Percentiles rank a stretch among this genome's conserved stretches.
Evolutionary conservation across 2,797 vertebrate species (phyloP).

Genomic region (Phrynocephalus vlangalii): DNA sequence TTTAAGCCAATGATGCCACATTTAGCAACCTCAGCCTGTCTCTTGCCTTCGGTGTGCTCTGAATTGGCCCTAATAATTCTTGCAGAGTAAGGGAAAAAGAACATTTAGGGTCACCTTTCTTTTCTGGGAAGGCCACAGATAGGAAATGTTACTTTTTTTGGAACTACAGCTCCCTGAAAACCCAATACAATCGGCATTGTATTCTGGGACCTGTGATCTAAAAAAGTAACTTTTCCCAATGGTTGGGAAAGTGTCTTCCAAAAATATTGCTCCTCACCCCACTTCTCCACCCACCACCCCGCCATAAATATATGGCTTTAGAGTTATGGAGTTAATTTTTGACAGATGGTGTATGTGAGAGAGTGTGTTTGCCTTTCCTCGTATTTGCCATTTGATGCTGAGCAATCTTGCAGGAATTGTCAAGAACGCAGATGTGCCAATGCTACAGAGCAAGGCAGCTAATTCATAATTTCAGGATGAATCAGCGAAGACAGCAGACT

Average conservation of each 20-base stretch:
- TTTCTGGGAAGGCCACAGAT: neutral
- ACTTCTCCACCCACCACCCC: neutral
- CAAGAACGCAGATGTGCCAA: neutral
- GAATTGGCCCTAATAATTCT: neutral
- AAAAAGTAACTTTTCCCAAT: too few relatives aligned
- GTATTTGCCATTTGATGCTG: too few relatives aligned
- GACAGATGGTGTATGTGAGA: neutral
- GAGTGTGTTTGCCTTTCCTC: neutral
- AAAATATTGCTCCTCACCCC: too few relatives aligned
- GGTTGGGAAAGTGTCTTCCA: neutral
- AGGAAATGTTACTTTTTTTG: too few relatives aligned
- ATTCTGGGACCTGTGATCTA: too few relatives aligned
- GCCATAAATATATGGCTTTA: neutral
- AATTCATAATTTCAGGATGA: neutral
- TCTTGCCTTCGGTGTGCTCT: neutral
- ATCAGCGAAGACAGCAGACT: neutral
- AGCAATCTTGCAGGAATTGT: neutral
- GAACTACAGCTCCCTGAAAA: too few relatives aligned
- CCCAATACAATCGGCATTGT: too few relatives aligned
- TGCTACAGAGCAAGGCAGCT: neutral
- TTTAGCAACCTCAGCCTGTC: neutral
- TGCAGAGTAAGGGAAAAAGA: neutral
- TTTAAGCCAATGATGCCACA: constrained; percentile 6
- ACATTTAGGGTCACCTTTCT: neutral
- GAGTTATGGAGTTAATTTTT: too few relatives aligned